Conservation (phyloP, 2,888 invertebrate genomes). For the Cephus pygmeus region DNA sequence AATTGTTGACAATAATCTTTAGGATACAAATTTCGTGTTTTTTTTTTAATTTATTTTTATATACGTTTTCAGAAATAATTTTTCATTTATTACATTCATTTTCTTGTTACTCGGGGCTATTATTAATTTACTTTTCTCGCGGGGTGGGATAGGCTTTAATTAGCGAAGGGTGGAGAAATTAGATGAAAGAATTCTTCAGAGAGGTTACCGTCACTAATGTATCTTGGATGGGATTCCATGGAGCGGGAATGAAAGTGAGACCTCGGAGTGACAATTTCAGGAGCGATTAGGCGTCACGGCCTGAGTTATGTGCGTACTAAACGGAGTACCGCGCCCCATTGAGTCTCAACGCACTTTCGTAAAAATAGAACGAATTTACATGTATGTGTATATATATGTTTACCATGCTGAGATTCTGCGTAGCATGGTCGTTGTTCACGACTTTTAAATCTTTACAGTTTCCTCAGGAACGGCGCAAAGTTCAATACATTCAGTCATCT, state of each 20-base stretch:
- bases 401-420: neutral
- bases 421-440: neutral
- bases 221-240: slow-evolving; percentile 47
- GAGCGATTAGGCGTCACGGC: slow-evolving; percentile 64
- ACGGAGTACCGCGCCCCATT: slow-evolving; percentile 56
- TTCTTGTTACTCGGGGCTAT: neutral
- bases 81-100: neutral
- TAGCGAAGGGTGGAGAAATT: slow-evolving; percentile 49
- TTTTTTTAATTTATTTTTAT: neutral
- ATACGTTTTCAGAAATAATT: neutral
- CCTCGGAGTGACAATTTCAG: slow-evolving; percentile 62
- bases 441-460: neutral
- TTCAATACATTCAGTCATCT: neutral
- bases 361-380: slow-evolving; percentile 51
- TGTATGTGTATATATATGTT: neutral
- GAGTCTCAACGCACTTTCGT: slow-evolving; percentile 50
- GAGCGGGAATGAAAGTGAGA: slow-evolving; percentile 47
- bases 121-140: neutral
- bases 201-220: slow-evolving; percentile 52
- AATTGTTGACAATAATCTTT: neutral
- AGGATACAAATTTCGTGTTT: neutral
- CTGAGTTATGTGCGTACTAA: slow-evolving; percentile 62
- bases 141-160: slow-evolving; percentile 42
- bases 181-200: slow-evolving; percentile 32
- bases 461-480: neutral